Evolutionary conservation across 2,888 invertebrate species (phyloP).

Genomic region (Diachrysia chrysitis): DNA sequence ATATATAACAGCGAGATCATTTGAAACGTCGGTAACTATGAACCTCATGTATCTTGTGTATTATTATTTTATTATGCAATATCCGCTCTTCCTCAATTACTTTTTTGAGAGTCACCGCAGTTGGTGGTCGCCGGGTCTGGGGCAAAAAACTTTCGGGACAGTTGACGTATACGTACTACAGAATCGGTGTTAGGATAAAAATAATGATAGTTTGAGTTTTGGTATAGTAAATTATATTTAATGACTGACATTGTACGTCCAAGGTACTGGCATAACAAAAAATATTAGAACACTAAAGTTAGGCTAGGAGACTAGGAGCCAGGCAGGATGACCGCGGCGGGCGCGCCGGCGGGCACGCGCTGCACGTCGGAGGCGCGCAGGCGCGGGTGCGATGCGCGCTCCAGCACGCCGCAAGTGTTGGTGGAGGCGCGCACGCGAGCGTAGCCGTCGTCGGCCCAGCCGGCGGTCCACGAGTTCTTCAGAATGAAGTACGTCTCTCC

Average conservation of each 20-base stretch:
- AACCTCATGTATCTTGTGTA: too few species aligned
- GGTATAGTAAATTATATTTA: conserved; percentile 26
- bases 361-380: conserved; percentile 70
- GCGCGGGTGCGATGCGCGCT: conserved; percentile 70
- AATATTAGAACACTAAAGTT: not conserved
- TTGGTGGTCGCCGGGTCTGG: too few species aligned
- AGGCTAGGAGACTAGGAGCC: conserved; percentile 11
- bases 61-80: too few species aligned
- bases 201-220: too few species aligned
- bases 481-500: conserved; percentile 76
- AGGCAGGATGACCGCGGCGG: conserved; percentile 20
- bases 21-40: too few species aligned
- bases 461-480: conserved; percentile 80
- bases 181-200: too few species aligned
- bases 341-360: conserved; percentile 51
- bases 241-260: conserved; percentile 30
- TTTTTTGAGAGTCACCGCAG: too few species aligned
- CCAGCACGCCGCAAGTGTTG: conserved; percentile 81
- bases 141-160: too few species aligned
- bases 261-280: conserved; percentile 20
- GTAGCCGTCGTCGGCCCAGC: conserved; percentile 79
- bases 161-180: too few species aligned
- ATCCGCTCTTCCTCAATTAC: too few species aligned
- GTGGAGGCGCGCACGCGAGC: conserved; percentile 71
- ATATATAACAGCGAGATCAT: too few species aligned